These are phyloP conservation scores for Amblyjoppa proteus DNA, from an alignment of 2,888 invertebrate species.

Conservation along the genomic window DNA sequence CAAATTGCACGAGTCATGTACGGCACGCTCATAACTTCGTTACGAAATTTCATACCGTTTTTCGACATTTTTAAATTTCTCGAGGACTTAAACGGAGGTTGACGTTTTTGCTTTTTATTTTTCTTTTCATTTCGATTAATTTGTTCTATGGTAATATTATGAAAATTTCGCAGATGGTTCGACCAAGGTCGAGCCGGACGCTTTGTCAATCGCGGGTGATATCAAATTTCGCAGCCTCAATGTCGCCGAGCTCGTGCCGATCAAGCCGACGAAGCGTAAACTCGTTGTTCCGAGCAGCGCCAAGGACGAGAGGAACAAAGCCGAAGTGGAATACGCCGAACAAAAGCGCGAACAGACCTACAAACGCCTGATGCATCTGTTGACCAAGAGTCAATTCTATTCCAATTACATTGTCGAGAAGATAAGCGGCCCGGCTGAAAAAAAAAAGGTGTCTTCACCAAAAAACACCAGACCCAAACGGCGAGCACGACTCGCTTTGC, in stretches of 20 bases:
- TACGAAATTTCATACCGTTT: constrained; percentile 37
- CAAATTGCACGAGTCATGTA: constrained; percentile 58
- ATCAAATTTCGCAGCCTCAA: constrained; percentile 54
- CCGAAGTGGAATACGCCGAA: constrained; percentile 71
- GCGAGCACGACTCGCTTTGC: neutral
- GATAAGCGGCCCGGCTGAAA: constrained; percentile 56
- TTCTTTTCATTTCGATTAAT: neutral
- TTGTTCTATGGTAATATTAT: neutral
- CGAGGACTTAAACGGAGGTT: constrained; percentile 10
- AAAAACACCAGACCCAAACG: constrained; percentile 6
- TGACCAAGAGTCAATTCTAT: constrained; percentile 79
- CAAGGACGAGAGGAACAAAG: constrained; percentile 3
- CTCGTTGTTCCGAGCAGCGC: neutral
- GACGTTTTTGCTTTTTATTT: neutral
- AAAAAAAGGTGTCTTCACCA: neutral
- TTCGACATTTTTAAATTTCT: constrained; percentile 36
- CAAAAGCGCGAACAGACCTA: constrained; percentile 77
- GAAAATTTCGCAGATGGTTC: constrained; percentile 24
- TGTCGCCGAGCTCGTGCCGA: neutral
- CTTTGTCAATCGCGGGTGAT: constrained; percentile 1
- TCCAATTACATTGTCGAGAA: constrained; percentile 75
- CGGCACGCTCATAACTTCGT: constrained; percentile 39
- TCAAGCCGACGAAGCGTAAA: neutral
- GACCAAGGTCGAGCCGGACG: neutral
- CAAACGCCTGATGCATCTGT: constrained; percentile 80